These are phyloP conservation scores for Anodontia alba DNA, from an alignment of 2,888 invertebrate species.

Conservation along the genomic window DNA sequence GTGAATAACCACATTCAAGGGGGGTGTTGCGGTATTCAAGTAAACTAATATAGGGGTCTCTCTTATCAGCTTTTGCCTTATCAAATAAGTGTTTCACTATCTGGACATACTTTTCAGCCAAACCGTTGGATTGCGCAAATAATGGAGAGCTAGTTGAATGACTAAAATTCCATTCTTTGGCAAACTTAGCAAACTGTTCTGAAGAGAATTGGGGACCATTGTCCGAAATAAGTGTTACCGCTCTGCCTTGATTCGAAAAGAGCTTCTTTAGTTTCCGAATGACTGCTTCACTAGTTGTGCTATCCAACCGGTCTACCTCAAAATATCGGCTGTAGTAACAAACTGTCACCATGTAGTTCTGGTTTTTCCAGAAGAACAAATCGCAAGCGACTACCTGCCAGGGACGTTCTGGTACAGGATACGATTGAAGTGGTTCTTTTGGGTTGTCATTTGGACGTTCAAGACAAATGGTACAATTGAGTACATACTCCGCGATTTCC, in stretches of 20 bases:
- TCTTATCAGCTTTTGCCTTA: conserved; percentile 36
- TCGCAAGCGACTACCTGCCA: conserved; percentile 53
- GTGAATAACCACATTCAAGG: conserved; percentile 35
- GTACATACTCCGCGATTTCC: conserved; percentile 38
- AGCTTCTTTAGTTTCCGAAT: conserved; percentile 39
- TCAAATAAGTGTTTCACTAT: conserved; percentile 46
- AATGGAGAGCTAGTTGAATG: conserved; percentile 46
- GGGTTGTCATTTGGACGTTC: conserved; percentile 39
- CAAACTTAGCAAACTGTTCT: conserved; percentile 44
- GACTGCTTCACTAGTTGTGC: conserved; percentile 39
- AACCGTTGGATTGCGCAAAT: conserved; percentile 46
- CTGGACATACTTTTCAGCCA: conserved; percentile 47
- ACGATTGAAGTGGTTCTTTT: conserved; percentile 57
- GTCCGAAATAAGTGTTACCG: conserved; percentile 41
- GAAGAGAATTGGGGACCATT: conserved; percentile 49
- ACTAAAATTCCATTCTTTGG: conserved; percentile 42
- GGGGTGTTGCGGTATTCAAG: conserved; percentile 40
- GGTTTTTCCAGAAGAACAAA: conserved; percentile 37
- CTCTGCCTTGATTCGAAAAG: conserved; percentile 57
- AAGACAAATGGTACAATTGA: conserved; percentile 37
- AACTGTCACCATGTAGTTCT: conserved; percentile 45
- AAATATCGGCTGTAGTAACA: conserved; percentile 51
- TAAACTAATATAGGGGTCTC: conserved; percentile 33
- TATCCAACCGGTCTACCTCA: conserved; percentile 40
- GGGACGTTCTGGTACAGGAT: conserved; percentile 42